Percentiles rank a stretch among this genome's conserved stretches.
Conservation (phyloP, 2,888 invertebrate genomes). For the Drosophila lacicola region DNA sequence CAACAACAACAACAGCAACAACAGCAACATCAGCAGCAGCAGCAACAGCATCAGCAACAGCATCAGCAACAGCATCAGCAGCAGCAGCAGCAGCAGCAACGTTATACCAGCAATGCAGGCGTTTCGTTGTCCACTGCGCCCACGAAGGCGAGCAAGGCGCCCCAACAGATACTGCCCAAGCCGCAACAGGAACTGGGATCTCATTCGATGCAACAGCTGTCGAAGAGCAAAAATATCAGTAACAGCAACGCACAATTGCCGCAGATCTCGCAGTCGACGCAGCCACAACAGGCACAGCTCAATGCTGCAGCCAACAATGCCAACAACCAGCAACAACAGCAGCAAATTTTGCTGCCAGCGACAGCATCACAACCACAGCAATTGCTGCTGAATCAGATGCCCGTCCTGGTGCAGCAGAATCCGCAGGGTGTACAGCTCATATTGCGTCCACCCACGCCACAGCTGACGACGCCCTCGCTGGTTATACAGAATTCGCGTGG, state of each 20-base stretch:
- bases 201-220: slow-evolving; percentile 59
- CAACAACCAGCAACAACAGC: slow-evolving; percentile 65
- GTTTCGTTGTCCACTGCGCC: slow-evolving; percentile 55
- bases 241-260: slow-evolving; percentile 62
- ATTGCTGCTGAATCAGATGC: slow-evolving; percentile 85
- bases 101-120: slow-evolving; percentile 73
- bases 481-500: slow-evolving; percentile 85
- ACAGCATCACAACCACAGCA: slow-evolving; percentile 81
- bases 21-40: slow-evolving; percentile 53
- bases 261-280: slow-evolving; percentile 84
- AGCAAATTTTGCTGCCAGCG: slow-evolving; percentile 84
- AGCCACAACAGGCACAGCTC: slow-evolving; percentile 77
- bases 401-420: slow-evolving; percentile 88
- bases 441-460: slow-evolving; percentile 88
- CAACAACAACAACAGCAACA: slow-evolving; percentile 56
- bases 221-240: slow-evolving; percentile 47
- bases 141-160: slow-evolving; percentile 84
- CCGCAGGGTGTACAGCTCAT: slow-evolving; percentile 90
- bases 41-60: slow-evolving; percentile 52
- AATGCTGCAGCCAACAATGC: slow-evolving; percentile 49
- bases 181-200: slow-evolving; percentile 83
- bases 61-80: slow-evolving; percentile 51
- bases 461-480: slow-evolving; percentile 85
- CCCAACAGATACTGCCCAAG: slow-evolving; percentile 88
- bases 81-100: slow-evolving; percentile 68